Conservation (phyloP, 2,888 invertebrate species). For the Malacosoma neustria region DNA sequence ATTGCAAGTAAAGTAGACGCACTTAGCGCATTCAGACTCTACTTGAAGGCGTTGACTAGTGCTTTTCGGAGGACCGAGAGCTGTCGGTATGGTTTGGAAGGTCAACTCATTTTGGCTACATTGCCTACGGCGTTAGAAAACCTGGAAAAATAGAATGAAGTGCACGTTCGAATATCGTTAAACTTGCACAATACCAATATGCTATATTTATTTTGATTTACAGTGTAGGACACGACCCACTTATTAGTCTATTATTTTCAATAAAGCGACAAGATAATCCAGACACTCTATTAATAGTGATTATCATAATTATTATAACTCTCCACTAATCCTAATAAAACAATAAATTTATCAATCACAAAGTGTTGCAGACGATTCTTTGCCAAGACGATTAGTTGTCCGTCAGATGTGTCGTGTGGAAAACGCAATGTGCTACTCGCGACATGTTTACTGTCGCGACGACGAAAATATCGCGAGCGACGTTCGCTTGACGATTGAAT, state of each 20-base stretch:
- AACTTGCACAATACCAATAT: too few species aligned
- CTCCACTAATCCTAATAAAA: neutral
- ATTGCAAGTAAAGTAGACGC: too few species aligned
- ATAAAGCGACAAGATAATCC: neutral
- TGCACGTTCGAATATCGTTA: too few species aligned
- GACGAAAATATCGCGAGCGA: constrained; percentile 54
- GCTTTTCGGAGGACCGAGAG: too few species aligned
- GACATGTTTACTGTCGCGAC: constrained; percentile 56
- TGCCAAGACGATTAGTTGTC: neutral
- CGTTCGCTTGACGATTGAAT: constrained; percentile 50
- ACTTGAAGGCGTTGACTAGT: too few species aligned
- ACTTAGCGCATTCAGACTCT: too few species aligned
- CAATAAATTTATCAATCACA: neutral
- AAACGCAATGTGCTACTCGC: constrained; percentile 21
- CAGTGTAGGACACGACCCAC: neutral
- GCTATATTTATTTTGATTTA: too few species aligned
- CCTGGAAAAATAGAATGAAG: too few species aligned
- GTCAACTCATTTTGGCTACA: too few species aligned
- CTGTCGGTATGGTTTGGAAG: too few species aligned
- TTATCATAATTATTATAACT: neutral
- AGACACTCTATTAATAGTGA: neutral
- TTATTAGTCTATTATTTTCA: neutral
- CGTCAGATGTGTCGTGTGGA: neutral
- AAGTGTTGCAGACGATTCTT: neutral
- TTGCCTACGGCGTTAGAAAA: too few species aligned